A percentile compares a stretch with the other conserved stretches of the same genome.
These are phyloP conservation scores for Cladorhizidae sp. DNA, from an alignment of 37 sponge, comb jelly and placozoan species.

Conservation along the genomic window DNA sequence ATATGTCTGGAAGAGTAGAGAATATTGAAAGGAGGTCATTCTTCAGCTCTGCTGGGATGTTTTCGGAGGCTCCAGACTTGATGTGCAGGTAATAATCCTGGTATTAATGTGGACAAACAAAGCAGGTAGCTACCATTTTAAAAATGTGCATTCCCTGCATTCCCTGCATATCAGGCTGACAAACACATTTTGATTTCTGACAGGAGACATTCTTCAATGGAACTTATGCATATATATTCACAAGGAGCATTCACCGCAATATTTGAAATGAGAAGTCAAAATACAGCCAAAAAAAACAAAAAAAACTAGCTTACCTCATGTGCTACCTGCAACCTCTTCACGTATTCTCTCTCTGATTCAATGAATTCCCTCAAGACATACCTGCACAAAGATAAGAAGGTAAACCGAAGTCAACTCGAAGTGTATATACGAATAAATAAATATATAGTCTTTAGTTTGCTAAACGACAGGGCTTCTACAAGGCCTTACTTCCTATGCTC, in stretches of 20 bases:
- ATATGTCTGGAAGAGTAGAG: slow-evolving; percentile 40
- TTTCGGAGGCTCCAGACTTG: neutral
- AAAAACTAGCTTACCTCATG: neutral
- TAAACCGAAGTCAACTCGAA: no score
- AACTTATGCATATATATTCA: no score
- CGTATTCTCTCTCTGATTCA: slow-evolving; percentile 53
- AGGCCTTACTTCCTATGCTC: slow-evolving; percentile 20
- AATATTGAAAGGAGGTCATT: slow-evolving; percentile 42
- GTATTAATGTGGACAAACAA: no score
- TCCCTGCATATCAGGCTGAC: no score
- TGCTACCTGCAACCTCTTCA: slow-evolving; percentile 18
- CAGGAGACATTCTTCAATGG: no score
- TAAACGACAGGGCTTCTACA: no score
- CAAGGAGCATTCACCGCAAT: no score
- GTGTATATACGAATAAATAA: no score
- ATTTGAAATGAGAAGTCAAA: neutral
- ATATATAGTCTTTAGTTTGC: no score
- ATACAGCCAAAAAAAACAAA: neutral
- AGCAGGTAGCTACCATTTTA: no score
- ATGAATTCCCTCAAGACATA: slow-evolving; percentile 43
- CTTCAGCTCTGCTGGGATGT: slow-evolving; percentile 31
- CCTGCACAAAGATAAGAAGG: slow-evolving; percentile 24
- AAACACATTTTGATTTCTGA: no score
- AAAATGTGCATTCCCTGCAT: no score
- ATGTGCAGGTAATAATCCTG: slow-evolving; percentile 45